These are phyloP conservation scores for Antheraea assamensis DNA, from an alignment of 2,888 invertebrate species.

Conservation along the genomic window DNA sequence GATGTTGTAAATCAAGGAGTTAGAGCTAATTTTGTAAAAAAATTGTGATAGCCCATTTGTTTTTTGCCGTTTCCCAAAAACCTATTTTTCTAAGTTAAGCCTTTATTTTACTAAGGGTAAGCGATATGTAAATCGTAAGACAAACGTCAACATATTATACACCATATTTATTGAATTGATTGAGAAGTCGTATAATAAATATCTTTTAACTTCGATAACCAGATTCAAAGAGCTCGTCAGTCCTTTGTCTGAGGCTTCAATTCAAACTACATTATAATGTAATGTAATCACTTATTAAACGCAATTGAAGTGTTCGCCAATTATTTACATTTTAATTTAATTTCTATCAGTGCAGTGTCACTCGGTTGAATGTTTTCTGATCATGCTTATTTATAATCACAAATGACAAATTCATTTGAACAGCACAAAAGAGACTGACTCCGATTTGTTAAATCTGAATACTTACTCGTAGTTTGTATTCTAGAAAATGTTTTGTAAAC, in stretches of 20 bases:
- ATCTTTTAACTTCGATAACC: not conserved
- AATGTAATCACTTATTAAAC: not conserved
- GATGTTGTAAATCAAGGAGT: too few species aligned
- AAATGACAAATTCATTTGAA: not conserved
- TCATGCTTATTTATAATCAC: constrained; percentile 6
- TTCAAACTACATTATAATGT: not conserved
- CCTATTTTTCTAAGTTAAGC: too few species aligned
- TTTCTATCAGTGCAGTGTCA: not conserved
- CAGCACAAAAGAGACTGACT: not conserved
- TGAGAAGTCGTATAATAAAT: too few species aligned
- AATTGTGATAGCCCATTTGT: too few species aligned
- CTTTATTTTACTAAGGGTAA: too few species aligned
- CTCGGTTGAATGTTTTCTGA: not conserved
- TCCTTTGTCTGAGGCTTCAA: not conserved
- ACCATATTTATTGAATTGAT: too few species aligned
- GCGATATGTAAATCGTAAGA: too few species aligned
- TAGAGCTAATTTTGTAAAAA: too few species aligned
- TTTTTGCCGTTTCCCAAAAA: too few species aligned
- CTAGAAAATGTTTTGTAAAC: not conserved
- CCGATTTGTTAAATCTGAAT: not conserved
- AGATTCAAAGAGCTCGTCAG: not conserved
- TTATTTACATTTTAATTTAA: constrained; percentile 7
- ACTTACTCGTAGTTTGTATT: not conserved
- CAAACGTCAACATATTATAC: too few species aligned
- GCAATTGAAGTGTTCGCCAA: not conserved